Base-by-base conservation (phyloP, 2,888 invertebrate genomes). In the Dorcus parallelipipedus region DNA sequence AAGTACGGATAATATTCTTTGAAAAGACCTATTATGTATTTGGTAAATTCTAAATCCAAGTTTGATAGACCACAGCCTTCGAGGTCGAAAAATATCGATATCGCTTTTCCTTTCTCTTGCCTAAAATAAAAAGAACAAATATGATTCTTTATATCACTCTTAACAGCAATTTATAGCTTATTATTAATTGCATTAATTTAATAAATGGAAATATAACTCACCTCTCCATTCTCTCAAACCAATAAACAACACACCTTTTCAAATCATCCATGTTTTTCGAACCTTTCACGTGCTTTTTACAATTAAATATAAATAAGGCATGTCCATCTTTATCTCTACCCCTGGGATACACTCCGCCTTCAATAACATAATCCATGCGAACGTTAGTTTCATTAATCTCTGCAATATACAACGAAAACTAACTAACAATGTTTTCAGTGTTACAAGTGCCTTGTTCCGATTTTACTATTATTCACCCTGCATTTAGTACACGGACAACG, bases 41-140 rank as follows among this genome's bases (percentile, higher is more conserved):
- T 92, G 0, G 91, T 91, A 58, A 95, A 84, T 33, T 96, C 96
- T 88, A 96, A 88, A 74, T 97, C 97, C 86, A 96, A 84, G 71
- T 95, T 94, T 7, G 87, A 83, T 1, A 96, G 69, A 0, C 96
- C 95, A 62, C 93, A 88, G 20, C 90, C 90, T 39, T 88, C 87
- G 90, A 97, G 91, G 77, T 97, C 97, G 71, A 97, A 95, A 71
- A 97, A 88, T 63, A 95, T 78, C 2, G 93, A 89, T 54, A 97
- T 86, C 71, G 86, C 84, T 64, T 88, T 86, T 52, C 91, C 89
- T 61, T 88, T 85, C 58, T 87, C 87, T 72, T 89, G 84, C 49
- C 91, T 84, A 68, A 47, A 80, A 79, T 17, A 39, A 49, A 41
- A 9, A 33, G 6, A 5, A 26, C 26, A 26, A 26, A 26, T 3